A percentile compares a stretch with the other conserved stretches of the same genome.
Evolutionary conservation across 2,888 invertebrate species (phyloP).

Genomic region (Baronia brevicornis): DNA sequence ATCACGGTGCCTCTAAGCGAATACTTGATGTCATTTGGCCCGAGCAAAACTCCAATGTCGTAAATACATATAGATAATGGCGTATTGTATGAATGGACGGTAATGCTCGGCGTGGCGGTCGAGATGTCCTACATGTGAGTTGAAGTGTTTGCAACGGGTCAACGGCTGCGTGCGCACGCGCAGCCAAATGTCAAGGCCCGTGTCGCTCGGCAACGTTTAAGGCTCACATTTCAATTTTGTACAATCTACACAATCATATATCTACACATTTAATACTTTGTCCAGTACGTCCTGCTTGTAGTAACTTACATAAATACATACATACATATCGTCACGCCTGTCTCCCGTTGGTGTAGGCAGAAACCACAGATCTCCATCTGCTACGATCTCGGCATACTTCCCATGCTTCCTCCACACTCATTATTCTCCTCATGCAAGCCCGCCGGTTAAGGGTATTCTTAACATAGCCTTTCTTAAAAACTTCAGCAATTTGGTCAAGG

Average conservation of each 20-base stretch:
- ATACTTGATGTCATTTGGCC: conserved; percentile 55
- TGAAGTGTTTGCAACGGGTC: conserved; percentile 45
- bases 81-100: conserved; percentile 55
- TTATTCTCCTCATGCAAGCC: too few relatives aligned
- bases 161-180: conserved; percentile 43
- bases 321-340: too few relatives aligned
- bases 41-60: conserved; percentile 50
- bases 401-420: too few relatives aligned
- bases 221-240: conserved; percentile 17
- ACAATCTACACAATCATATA: conserved; percentile 1
- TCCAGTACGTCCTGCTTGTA: too few relatives aligned
- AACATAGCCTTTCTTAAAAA: too few relatives aligned
- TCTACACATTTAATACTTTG: background rate
- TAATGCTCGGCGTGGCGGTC: conserved; percentile 38
- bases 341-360: too few relatives aligned
- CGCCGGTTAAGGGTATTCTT: too few relatives aligned
- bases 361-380: too few relatives aligned
- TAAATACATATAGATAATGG: conserved; percentile 50
- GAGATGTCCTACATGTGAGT: conserved; percentile 43
- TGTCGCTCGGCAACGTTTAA: conserved; percentile 25
- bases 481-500: too few relatives aligned
- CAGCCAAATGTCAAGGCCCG: conserved; percentile 58
- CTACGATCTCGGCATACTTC: too few relatives aligned
- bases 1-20: conserved; percentile 36
- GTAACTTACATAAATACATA: too few relatives aligned